phyloP scores from a whole-genome alignment of 1,140 invertebrate species.

The Musca vetustissima region DNA sequence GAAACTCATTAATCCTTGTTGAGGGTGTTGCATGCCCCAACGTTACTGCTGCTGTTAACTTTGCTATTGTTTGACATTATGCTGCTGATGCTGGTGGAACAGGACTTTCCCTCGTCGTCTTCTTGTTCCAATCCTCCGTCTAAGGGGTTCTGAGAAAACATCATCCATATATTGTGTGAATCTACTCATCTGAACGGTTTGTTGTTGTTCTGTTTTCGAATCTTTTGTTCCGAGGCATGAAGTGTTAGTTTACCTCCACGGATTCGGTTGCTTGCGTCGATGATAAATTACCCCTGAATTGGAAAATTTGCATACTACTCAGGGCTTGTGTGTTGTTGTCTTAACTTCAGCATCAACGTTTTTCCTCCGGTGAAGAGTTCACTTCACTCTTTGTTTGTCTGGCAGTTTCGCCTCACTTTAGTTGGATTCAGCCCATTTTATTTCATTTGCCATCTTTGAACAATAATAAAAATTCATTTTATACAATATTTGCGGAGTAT shows the following conservation, averaged over 20 bases:
- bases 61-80: no score
- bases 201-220: background rate
- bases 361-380: background rate
- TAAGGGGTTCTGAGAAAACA: background rate
- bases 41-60: background rate
- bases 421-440: background rate
- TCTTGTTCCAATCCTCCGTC: no score
- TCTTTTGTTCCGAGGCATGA: background rate
- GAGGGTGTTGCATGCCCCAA: background rate
- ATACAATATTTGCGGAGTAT: constrained; percentile 12
- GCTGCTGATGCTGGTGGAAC: no score
- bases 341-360: background rate
- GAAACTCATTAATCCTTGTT: constrained; percentile 29
- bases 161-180: background rate
- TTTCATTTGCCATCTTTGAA: constrained; percentile 10
- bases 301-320: constrained; percentile 17
- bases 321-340: background rate
- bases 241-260: constrained; percentile 14
- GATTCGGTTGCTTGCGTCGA: constrained; percentile 4
- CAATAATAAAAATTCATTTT: constrained; percentile 22
- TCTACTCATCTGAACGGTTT: constrained; percentile 5
- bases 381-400: background rate
- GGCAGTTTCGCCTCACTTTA: background rate
- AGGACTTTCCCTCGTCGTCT: no score
- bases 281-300: constrained; percentile 19